These are phyloP conservation scores for Automeris io DNA, from an alignment of 2,888 invertebrate genomes.

Conservation along the genomic window DNA sequence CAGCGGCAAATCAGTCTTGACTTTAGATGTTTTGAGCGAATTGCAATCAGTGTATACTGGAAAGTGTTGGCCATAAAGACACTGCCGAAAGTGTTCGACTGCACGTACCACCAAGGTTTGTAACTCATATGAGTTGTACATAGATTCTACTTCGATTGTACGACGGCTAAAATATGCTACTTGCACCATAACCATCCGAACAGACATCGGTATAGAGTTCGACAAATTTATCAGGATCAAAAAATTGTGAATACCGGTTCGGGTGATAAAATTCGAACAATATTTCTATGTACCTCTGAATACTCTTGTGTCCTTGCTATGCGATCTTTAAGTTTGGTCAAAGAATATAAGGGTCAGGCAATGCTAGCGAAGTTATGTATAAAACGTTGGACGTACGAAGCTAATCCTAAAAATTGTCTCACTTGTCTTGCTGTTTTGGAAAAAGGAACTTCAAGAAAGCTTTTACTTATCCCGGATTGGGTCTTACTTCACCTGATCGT, in stretches of 20 bases:
- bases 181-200: constrained; percentile 19
- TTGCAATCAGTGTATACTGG: too few species aligned
- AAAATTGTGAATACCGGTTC: constrained; percentile 20
- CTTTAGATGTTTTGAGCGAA: too few species aligned
- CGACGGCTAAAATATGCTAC: constrained; percentile 23
- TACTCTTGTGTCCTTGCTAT: constrained; percentile 17
- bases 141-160: constrained; percentile 14
- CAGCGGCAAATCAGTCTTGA: constrained; percentile 17
- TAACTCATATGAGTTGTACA: constrained; percentile 22
- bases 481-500: constrained; percentile 20
- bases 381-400: constrained; percentile 14
- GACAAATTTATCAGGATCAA: constrained; percentile 14
- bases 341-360: constrained; percentile 19
- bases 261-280: constrained; percentile 12
- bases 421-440: constrained; percentile 22
- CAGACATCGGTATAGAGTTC: constrained; percentile 23
- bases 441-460: constrained; percentile 22
- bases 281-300: constrained; percentile 11
- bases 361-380: constrained; percentile 15
- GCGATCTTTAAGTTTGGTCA: constrained; percentile 19
- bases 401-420: constrained; percentile 16
- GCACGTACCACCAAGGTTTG: constrained; percentile 22
- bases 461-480: constrained; percentile 23
- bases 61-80: constrained; percentile 15
- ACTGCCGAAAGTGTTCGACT: constrained; percentile 19